These are phyloP conservation scores for Indicator indicator DNA, from an alignment of 2,113 vertebrate species.

Conservation along the genomic window DNA sequence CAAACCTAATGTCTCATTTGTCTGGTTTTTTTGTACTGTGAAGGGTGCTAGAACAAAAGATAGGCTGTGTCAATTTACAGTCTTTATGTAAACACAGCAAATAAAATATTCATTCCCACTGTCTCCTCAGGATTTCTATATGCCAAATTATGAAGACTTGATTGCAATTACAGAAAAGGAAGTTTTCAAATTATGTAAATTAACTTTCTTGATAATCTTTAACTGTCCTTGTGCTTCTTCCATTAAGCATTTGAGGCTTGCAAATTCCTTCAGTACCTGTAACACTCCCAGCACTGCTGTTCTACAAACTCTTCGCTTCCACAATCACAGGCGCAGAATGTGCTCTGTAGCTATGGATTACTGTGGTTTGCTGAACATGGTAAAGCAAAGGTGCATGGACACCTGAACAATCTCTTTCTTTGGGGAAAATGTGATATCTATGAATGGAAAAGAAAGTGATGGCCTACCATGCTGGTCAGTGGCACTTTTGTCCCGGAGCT, in stretches of 20 bases:
- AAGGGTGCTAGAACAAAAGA: neutral
- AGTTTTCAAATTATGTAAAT: neutral
- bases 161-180: conserved; percentile 30
- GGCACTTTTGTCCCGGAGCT: neutral
- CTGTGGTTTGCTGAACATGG: neutral
- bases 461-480: neutral
- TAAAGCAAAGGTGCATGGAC: neutral
- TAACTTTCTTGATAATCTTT: neutral
- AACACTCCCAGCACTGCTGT: neutral
- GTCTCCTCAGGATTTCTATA: neutral
- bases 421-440: neutral
- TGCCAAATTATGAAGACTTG: neutral
- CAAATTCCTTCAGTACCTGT: neutral
- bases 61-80: neutral
- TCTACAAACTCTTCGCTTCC: neutral
- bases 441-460: neutral
- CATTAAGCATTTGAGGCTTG: neutral
- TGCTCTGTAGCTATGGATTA: neutral
- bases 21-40: neutral
- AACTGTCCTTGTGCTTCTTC: neutral
- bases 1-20: neutral
- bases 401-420: neutral
- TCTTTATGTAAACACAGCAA: conserved; percentile 27
- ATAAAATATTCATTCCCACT: conserved; percentile 39
- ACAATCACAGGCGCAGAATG: neutral